Percentiles rank a stretch among this genome's conserved stretches.
Conservation (phyloP, 1,140 invertebrate genomes). For the Holcopasites calliopsidis region DNA sequence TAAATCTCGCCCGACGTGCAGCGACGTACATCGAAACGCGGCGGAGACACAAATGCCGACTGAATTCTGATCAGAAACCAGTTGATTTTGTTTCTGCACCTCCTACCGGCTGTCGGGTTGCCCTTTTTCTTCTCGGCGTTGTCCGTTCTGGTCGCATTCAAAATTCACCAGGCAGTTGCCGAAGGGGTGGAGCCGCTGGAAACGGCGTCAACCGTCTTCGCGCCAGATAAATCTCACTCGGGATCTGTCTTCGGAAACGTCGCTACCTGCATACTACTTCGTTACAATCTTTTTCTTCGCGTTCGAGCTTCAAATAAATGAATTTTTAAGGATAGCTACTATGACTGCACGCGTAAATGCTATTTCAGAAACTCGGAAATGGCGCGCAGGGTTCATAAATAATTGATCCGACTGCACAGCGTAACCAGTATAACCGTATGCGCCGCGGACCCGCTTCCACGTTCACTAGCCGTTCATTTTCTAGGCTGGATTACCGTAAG, state of each 20-base stretch:
- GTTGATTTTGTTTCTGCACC: neutral
- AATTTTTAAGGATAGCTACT: neutral
- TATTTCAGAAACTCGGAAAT: neutral
- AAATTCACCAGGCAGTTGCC: conserved; percentile 41
- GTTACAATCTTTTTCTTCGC: neutral
- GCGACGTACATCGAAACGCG: no score
- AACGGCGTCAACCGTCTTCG: conserved; percentile 50
- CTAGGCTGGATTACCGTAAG: conserved; percentile 40
- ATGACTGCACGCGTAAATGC: neutral
- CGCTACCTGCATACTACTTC: conserved; percentile 36
- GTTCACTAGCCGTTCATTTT: conserved; percentile 28
- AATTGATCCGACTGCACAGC: conserved; percentile 36
- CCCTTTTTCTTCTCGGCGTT: neutral
- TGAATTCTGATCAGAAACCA: conserved; percentile 58
- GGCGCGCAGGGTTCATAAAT: conserved; percentile 48
- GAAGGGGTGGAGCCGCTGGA: conserved; percentile 44
- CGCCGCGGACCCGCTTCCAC: conserved; percentile 26
- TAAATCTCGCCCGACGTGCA: conserved; percentile 49
- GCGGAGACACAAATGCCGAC: conserved; percentile 49
- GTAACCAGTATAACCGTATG: conserved; percentile 33
- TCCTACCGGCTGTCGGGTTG: neutral
- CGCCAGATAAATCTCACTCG: conserved; percentile 60
- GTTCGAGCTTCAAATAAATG: neutral
- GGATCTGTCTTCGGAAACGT: conserved; percentile 54
- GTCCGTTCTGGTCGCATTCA: conserved; percentile 40